Conservation (phyloP, 2,888 invertebrate species). For the Hermaeophaga mercurialis region DNA sequence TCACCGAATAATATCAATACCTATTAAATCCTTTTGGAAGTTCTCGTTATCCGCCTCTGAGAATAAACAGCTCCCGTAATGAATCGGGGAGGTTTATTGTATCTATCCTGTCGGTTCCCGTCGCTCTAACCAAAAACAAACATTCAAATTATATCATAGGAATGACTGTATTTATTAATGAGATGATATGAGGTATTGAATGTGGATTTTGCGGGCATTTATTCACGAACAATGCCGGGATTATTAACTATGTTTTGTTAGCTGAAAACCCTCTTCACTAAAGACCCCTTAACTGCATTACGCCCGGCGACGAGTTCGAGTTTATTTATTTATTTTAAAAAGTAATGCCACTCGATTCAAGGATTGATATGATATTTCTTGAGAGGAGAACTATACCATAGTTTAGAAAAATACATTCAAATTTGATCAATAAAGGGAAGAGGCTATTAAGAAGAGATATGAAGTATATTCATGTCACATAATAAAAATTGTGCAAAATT, state of each 20-base stretch:
- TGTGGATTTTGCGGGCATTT: slow-evolving; percentile 50
- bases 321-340: slow-evolving; percentile 35
- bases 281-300: slow-evolving; percentile 28
- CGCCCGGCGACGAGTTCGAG: slow-evolving; percentile 1
- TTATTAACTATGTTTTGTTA: slow-evolving; percentile 52
- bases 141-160: slow-evolving; percentile 57
- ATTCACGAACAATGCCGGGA: slow-evolving; percentile 48
- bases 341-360: slow-evolving; percentile 19
- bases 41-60: neutral
- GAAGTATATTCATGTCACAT: too few relatives aligned
- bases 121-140: slow-evolving; percentile 53
- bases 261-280: slow-evolving; percentile 37
- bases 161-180: slow-evolving; percentile 56
- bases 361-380: slow-evolving; percentile 1
- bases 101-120: slow-evolving; percentile 24
- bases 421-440: too few relatives aligned
- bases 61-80: slow-evolving; percentile 6
- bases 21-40: too few relatives aligned
- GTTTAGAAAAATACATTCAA: too few relatives aligned
- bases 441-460: too few relatives aligned
- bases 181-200: slow-evolving; percentile 50
- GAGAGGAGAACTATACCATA: too few relatives aligned
- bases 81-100: slow-evolving; percentile 32
- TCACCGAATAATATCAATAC: too few relatives aligned
- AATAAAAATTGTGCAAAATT: too few relatives aligned